Evolutionary conservation across 2,113 vertebrate genomes (phyloP).

Genomic region (Notiomystis cincta): DNA sequence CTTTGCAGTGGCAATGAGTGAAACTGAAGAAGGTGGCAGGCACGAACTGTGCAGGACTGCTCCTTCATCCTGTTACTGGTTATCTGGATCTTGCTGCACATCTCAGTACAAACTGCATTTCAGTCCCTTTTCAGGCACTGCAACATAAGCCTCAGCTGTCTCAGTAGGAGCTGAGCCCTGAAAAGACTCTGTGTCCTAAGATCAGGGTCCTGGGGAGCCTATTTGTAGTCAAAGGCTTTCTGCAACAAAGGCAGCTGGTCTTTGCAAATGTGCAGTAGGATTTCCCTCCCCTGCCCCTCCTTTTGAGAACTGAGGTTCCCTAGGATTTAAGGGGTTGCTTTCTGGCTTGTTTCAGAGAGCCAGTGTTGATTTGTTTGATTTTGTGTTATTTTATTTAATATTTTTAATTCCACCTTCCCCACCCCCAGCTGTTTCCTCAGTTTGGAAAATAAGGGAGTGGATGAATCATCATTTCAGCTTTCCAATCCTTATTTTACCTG

Average conservation of each 20-base stretch:
- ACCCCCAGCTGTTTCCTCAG: background rate
- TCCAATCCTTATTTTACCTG: background rate
- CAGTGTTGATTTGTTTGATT: background rate
- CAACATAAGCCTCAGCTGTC: background rate
- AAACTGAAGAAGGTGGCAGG: background rate
- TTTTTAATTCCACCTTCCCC: background rate
- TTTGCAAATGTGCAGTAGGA: background rate
- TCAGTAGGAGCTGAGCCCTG: background rate
- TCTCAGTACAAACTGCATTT: background rate
- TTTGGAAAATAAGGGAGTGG: background rate
- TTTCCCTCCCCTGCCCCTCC: fast-evolving
- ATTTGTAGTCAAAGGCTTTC: background rate
- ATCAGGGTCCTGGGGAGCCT: background rate
- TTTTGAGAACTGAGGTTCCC: background rate
- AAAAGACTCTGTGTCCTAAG: background rate
- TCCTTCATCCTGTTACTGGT: background rate
- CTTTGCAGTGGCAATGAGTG: background rate
- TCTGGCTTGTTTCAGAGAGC: background rate
- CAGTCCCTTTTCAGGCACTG: background rate
- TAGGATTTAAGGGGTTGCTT: background rate
- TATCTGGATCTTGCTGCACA: background rate
- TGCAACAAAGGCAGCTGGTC: background rate
- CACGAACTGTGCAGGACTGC: background rate
- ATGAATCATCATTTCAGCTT: background rate
- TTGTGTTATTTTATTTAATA: background rate